phyloP scores from a whole-genome alignment of 2,888 invertebrate genomes.

The Mesoligia furuncula region DNA sequence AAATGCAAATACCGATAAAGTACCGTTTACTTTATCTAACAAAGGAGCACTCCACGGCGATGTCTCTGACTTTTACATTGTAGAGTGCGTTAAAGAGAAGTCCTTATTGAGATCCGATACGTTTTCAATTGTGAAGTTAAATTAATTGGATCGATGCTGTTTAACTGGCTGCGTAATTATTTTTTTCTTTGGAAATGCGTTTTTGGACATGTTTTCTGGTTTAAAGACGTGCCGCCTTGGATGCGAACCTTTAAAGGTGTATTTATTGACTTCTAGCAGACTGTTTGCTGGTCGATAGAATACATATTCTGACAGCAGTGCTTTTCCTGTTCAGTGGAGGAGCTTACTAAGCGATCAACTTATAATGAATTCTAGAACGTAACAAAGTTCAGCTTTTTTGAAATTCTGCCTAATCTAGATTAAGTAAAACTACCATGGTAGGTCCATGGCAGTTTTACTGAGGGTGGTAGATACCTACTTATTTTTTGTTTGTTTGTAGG shows the following conservation, averaged over 20 bases:
- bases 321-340: background rate
- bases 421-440: too few relatives aligned
- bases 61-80: constrained; percentile 37
- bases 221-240: background rate
- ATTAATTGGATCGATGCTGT: constrained; percentile 19
- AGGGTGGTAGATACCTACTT: background rate
- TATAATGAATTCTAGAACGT: background rate
- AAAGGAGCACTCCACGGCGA: constrained; percentile 27
- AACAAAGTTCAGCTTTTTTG: background rate
- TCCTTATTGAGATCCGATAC: constrained; percentile 27
- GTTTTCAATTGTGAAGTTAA: constrained; percentile 22
- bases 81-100: constrained; percentile 27
- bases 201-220: background rate
- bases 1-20: constrained; percentile 58
- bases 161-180: background rate
- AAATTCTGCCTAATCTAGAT: background rate
- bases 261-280: background rate
- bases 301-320: background rate
- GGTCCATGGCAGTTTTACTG: background rate
- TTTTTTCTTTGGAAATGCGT: constrained; percentile 16
- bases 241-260: background rate
- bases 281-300: background rate
- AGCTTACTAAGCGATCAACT: background rate
- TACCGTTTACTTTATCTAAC: constrained; percentile 58
- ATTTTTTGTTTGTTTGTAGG: too few relatives aligned